Percentiles rank a stretch among this genome's conserved stretches.
Evolutionary conservation across 2,113 vertebrate species (phyloP).

Genomic region (Puntigrus tetrazona): DNA sequence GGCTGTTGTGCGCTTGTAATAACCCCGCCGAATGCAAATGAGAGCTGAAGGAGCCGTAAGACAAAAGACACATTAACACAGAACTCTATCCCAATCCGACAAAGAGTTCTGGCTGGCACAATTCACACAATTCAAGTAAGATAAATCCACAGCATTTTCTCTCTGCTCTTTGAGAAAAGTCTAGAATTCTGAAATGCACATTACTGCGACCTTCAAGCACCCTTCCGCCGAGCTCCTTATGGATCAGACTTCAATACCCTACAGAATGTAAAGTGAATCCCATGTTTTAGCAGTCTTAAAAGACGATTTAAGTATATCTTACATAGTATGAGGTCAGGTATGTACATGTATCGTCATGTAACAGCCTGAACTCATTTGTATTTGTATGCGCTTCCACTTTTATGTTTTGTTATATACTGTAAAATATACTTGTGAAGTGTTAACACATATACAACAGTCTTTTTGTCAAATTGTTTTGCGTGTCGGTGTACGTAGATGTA

Average conservation of each 20-base stretch:
- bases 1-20: constrained; percentile 77
- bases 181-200: constrained; percentile 29
- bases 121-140: constrained; percentile 47
- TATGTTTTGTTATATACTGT: neutral
- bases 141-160: constrained; percentile 44
- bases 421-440: neutral
- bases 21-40: constrained; percentile 80
- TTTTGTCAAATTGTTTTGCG: neutral
- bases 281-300: constrained; percentile 22
- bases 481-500: neutral
- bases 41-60: constrained; percentile 78
- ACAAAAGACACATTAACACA: constrained; percentile 79
- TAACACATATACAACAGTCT: neutral
- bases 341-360: neutral
- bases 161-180: constrained; percentile 35
- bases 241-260: constrained; percentile 26
- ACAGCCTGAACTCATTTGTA: constrained; percentile 3
- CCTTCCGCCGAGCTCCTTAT: constrained; percentile 36
- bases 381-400: neutral
- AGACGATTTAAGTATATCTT: neutral
- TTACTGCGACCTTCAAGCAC: constrained; percentile 46
- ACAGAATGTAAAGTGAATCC: constrained; percentile 39
- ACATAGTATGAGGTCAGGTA: neutral
- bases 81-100: constrained; percentile 36
- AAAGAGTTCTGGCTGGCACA: constrained; percentile 35